Evolutionary conservation across 2,113 vertebrate genomes (phyloP), one percentile per base, ranked within the genome.

Genomic region (Xerus inauris): DNA sequence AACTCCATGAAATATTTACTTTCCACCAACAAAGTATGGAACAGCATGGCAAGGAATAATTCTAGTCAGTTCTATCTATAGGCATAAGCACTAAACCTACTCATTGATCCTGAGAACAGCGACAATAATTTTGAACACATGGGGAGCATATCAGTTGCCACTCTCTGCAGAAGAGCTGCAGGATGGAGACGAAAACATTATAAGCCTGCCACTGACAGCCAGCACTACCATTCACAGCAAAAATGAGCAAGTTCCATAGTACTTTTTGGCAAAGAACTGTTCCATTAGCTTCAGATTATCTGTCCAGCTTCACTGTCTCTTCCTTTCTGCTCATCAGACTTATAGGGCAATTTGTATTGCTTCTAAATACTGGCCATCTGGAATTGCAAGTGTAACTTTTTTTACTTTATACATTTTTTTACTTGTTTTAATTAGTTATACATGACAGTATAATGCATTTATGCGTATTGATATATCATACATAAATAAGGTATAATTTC

Each of bases 101-200:
- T 73, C 0, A 0, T 32, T 0, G 30, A 3, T 32, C 65, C 1
- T 32, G 8, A 57, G 62, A 6, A 59, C 40, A 83, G 65, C 32
- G 28, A 80, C 76, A 47, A n/a, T 6, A 19, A 26, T 42, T 79
- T 10, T 7, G 6, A 92, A 49, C 64, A 82, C 47, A 26, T 24
- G 49, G 83, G 92, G 12, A 94, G 89, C 5, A 30, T 54, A 59
- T 71, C 76, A 17, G 89, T 11, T 26, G 72, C 82, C 65, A 67
- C 64, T 59, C 28, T 26, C 80, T 8, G 16, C 65, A 73, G 9
- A 47, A 59, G 28, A 40, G 19, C 86, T 77, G 42, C 28, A 59
- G 87, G 81, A 96, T 83, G 77, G 80, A 95, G 96, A 89, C 38
- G 17, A 65, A 35, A 8, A 84, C 40, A 17, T 89, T 54, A 35